phyloP scores from a whole-genome alignment of 2,113 vertebrate genomes.

The Sus scrofa region DNA sequence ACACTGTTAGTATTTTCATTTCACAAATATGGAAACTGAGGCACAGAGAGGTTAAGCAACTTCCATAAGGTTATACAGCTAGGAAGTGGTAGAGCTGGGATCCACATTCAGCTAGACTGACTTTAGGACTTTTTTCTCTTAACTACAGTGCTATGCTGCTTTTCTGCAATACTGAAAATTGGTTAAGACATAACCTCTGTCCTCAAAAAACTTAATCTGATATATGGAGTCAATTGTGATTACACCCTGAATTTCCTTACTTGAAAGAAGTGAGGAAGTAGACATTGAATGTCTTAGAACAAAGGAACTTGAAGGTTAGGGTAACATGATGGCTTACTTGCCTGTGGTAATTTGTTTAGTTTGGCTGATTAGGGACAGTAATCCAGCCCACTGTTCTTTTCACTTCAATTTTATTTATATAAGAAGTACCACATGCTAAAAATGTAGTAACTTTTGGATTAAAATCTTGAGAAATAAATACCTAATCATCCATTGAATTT shows the following conservation, averaged over 20 bases:
- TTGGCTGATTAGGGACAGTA: conserved; percentile 35
- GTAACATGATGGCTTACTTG: conserved; percentile 8
- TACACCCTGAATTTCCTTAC: conserved; percentile 9
- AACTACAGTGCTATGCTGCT: not conserved
- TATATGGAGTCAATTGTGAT: not conserved
- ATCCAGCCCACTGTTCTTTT: conserved; percentile 52
- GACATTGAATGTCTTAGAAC: not conserved
- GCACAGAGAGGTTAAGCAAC: not conserved
- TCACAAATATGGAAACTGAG: not conserved
- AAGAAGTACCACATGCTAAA: conserved; percentile 36
- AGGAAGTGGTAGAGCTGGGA: not conserved
- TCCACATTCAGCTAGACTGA: not conserved
- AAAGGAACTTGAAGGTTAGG: conserved; percentile 28
- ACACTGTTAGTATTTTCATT: conserved; percentile 1
- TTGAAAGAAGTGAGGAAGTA: conserved; percentile 42
- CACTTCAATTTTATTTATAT: conserved; percentile 51
- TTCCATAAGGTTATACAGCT: not conserved
- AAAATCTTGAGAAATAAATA: conserved; percentile 50
- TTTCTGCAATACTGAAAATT: not conserved
- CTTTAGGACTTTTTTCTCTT: not conserved
- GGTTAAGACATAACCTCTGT: not conserved
- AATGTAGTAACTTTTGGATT: conserved; percentile 56
- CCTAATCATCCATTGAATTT: not conserved
- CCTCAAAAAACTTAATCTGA: conserved; percentile 8
- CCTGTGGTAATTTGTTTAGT: not conserved